Base-by-base conservation (phyloP, 2,113 vertebrate genomes). In the Tragelaphus imberbis region DNA sequence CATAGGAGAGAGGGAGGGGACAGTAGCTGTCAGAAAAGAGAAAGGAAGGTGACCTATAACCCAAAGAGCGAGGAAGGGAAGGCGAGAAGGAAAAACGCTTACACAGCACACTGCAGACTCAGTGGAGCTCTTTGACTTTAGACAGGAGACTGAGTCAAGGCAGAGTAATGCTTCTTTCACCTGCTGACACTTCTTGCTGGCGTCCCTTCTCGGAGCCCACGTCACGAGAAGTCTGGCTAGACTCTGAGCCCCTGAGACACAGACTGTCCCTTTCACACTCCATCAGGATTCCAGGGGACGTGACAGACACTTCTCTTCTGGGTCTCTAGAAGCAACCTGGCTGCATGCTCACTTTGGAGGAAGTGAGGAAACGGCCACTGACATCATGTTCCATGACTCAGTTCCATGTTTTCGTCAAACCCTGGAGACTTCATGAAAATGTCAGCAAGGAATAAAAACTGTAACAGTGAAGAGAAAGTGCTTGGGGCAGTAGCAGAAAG, bases 381-480 rank as follows among this genome's bases (percentile, higher is more conserved):
- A 85, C 14, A 25, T 51, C 51, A 36, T 6, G 3, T 30, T 56
- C 86, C 59, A 23, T 65, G n/a, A n/a, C n/a, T n/a, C n/a, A n/a
- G n/a, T n/a, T n/a, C n/a, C n/a, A n/a, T 23, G 13, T 27, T 56
- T 75, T 87, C 84, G 75, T 84, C 80, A 68, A 88, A 84, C 55
- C 21, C 68, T 49, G 59, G 40, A 90, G n/a, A 86, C 36, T 28
- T 90, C 58, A 33, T 75, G 81, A 81, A 88, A 68, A 91, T n/a
- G 56, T 25, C 0, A 95, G 58, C n/a, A n/a, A 92, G 7, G 33
- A 95, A 91, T 59, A 21, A 97, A 93, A 85, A 55, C 2, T 14
- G 1, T 51, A 71, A 85, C n/a, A 55, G 47, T 58, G 44, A 79
- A 59, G 88, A 93, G n/a, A 61, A 85, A 27, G 58, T 13, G n/a